Evolutionary conservation across 2,797 vertebrate species (phyloP).

Genomic region (Oryzias dopingdopingensis): DNA sequence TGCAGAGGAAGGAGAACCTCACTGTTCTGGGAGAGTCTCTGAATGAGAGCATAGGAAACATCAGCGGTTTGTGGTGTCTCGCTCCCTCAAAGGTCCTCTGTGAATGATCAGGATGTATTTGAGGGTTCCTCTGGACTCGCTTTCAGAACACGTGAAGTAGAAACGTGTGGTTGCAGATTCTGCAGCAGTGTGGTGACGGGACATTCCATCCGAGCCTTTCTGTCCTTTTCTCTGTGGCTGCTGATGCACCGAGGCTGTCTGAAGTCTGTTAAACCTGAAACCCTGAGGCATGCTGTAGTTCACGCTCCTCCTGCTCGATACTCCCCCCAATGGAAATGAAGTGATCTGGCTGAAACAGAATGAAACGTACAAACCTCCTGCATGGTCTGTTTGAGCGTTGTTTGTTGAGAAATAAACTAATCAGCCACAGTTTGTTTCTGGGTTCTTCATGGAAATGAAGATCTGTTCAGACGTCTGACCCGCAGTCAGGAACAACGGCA

Average conservation of each 20-base stretch:
- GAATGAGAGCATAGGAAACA: too few relatives aligned
- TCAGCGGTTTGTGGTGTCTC: too few relatives aligned
- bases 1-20: too few relatives aligned
- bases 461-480: too few relatives aligned
- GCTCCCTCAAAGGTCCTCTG: too few relatives aligned
- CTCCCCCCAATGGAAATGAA: neutral
- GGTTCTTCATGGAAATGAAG: too few relatives aligned
- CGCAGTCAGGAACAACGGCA: too few relatives aligned
- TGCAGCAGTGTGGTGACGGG: neutral
- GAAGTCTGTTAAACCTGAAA: constrained; percentile 9
- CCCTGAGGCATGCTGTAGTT: constrained; percentile 34
- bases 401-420: neutral
- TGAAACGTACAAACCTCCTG: constrained; percentile 2
- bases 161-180: neutral
- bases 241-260: constrained; percentile 11
- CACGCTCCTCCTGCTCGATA: constrained; percentile 19
- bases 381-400: neutral
- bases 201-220: neutral
- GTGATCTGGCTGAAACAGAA: neutral
- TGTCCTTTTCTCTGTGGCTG: constrained; percentile 15
- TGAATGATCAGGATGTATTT: too few relatives aligned
- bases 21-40: too few relatives aligned
- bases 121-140: too few relatives aligned
- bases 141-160: neutral
- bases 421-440: neutral